phyloP scores from a whole-genome alignment of 2,113 vertebrate genomes.

The Crocuta crocuta region DNA sequence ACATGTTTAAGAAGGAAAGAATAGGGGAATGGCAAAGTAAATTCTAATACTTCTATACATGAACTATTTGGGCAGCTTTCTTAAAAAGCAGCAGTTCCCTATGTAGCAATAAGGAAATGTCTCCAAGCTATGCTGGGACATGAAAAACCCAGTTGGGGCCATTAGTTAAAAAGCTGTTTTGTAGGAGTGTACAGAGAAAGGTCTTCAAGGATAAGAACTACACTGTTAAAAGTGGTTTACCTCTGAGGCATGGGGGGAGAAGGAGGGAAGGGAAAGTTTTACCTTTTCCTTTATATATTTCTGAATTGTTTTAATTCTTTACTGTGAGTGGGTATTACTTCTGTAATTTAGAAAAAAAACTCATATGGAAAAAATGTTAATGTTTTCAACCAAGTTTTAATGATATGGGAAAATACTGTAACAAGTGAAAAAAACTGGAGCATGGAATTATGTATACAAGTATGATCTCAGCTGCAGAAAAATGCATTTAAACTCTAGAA shows the following conservation, averaged over 20 bases:
- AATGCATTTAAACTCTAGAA: conserved; percentile 68
- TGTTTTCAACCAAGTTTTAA: conserved; percentile 67
- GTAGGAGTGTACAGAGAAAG: not conserved
- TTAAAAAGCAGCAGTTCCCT: not conserved
- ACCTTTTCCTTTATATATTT: conserved; percentile 28
- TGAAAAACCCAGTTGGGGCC: not conserved
- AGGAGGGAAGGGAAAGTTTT: not conserved
- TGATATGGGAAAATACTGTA: conserved; percentile 55
- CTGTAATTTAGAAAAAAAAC: conserved; percentile 28
- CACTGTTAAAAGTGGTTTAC: not conserved
- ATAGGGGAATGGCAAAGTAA: not conserved
- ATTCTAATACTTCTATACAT: not conserved
- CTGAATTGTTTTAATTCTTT: conserved; percentile 43
- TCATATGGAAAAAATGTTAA: conserved; percentile 46
- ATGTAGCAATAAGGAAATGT: not conserved
- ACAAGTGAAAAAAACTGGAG: conserved; percentile 63
- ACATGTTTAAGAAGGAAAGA: not conserved
- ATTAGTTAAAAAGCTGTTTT: not conserved
- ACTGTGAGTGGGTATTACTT: not conserved
- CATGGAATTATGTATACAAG: conserved; percentile 49
- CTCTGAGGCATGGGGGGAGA: not conserved
- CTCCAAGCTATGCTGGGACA: not conserved
- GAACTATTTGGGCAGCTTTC: not conserved
- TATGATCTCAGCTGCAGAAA: conserved; percentile 73
- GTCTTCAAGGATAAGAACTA: not conserved